Evolutionary conservation across 2,888 invertebrate genomes (phyloP), one percentile per base, ranked within the genome.

Genomic region (Euspilapteryx auroguttella): DNA sequence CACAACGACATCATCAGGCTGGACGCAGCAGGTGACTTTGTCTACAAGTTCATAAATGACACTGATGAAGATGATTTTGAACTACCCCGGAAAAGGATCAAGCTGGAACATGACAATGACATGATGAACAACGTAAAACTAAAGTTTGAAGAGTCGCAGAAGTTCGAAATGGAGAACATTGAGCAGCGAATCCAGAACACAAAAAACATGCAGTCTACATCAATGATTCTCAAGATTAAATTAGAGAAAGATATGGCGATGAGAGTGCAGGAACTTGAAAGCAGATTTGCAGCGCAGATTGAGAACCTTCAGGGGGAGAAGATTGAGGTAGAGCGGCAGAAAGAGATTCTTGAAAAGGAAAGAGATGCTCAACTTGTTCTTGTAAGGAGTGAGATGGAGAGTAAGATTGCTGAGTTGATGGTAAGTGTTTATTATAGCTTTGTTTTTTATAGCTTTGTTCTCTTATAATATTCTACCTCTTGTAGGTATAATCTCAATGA

Each of bases 271-370:
- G 48, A 62, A 32, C 43, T 80, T 6, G 61, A 76, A 44, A 48
- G 39, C 28, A 55, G 68, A 6, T 65, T 71, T 40, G 61, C 69
- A 13, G 37, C 39, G 9, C 68, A 76, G 44, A 78, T 78, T 31
- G 54, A 68, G 33, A 61, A 62, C 23, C 55, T 77, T n/a, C 52
- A 64, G 36, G 76, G 77, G 2, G 61, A 73, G 32, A 73, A 71
- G 17, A 53, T 69, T 42, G 71, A 75, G 36, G 57, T 79, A 4
- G 69, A 77, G 29, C 55, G 44, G 21, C 68, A 77, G 37, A 80
- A 78, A 38, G 39, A 39, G 1, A 27, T 49, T 2, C 54, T 80
- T 4, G 53, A 75, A 25, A 54, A 57, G 28, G 69, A 78, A 46
- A 63, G 78, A 39, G 61, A 78, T 40, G 35, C 41, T 4, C 68